Base-by-base conservation (phyloP, 2,113 vertebrate genomes). In the Myotis yumanensis region DNA sequence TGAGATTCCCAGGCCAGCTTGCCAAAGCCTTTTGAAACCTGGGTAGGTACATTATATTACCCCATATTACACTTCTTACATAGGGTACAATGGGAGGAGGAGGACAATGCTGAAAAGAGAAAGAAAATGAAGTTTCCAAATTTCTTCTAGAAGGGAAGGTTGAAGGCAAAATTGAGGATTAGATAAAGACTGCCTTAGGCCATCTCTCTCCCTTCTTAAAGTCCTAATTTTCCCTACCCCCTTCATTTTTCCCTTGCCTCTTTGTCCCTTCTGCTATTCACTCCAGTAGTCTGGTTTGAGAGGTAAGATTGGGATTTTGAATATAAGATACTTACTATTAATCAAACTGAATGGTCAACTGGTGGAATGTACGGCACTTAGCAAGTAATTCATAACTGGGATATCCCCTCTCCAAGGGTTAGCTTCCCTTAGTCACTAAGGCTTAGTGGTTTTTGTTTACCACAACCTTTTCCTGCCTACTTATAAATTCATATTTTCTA, bases 271-370 rank as follows among this genome's bases (percentile, higher is more conserved):
- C 30, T 54, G n/a, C 16, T 59, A 4, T 15, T 75, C 5, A 32
- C 22, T 32, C 17, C 11, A 35, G 14, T 11, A 71, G 20, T 22
- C 17, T 62, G 32, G 51, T 35, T 85, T 95, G 46, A 62, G 7
- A 81, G 4, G 20, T 52, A 22, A 72, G 14, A 57, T 15, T 48
- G 77, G 30, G 18, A 90, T 40, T 93, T 66, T 46, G n/a, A 76
- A 80, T n/a, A 51, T 20, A 75, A 80, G 16, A 17, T n/a, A 32
- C 40, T 83, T 77, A 54, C 81, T 71, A 90, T 51, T 40, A 93
- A 62, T 28, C 28, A 59, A 71, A 83, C 20, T 51, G 76, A 81
- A 52, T 46, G 46, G 84, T 81, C 72, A 81, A 11, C 8, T 77
- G 11, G 51, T 66, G 22, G 64, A 89, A 46, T 52, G 18, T 5